phyloP scores from a whole-genome alignment of 2,888 invertebrate genomes.

The Heteromurus nitidus region DNA sequence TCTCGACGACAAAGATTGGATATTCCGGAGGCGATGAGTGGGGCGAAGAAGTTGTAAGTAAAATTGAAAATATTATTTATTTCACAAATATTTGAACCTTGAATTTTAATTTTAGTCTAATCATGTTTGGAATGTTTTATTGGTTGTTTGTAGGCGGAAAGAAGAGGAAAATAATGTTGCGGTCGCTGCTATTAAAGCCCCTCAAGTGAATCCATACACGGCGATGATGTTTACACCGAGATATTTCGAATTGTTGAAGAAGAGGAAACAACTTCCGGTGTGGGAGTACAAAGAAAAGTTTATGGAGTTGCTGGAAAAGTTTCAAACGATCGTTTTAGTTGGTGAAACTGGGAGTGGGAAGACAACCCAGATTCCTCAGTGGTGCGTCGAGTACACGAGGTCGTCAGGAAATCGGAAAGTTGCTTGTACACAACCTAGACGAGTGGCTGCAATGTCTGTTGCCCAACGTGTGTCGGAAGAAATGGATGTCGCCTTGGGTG shows the following conservation, averaged over 20 bases:
- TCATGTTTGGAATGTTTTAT: background rate
- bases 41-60: constrained; percentile 72
- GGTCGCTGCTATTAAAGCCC: constrained; percentile 2
- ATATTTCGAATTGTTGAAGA: constrained; percentile 91
- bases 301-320: constrained; percentile 91
- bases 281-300: constrained; percentile 99
- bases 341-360: constrained; percentile 99
- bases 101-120: background rate
- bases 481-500: constrained; percentile 95
- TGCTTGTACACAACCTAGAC: constrained; percentile 96
- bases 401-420: constrained; percentile 85
- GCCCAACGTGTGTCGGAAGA: constrained; percentile 99
- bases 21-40: constrained; percentile 64
- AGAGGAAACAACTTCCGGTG: constrained; percentile 93
- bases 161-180: constrained; percentile 39
- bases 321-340: constrained; percentile 96
- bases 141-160: constrained; percentile 38
- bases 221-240: constrained; percentile 87
- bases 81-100: background rate
- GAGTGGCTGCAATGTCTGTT: constrained; percentile 99
- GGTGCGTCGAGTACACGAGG: constrained; percentile 86
- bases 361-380: constrained; percentile 99
- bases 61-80: background rate
- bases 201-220: constrained; percentile 84
- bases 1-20: constrained; percentile 69